Conservation (phyloP, 2,888 invertebrate genomes). For the Ametastegia equiseti region DNA sequence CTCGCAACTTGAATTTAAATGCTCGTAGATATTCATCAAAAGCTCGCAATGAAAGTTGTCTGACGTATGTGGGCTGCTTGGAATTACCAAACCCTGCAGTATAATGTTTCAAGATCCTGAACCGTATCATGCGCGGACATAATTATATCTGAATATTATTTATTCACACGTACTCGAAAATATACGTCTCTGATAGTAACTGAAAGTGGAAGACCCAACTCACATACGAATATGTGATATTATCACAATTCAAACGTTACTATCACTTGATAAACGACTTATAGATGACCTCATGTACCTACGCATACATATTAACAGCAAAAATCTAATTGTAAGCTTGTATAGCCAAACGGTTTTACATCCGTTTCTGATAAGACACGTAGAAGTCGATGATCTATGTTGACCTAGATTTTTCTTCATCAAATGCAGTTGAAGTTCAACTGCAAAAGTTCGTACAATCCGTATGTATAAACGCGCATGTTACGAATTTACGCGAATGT, state of each 20-base stretch:
- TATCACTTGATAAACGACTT: too few species aligned
- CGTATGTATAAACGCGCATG: background rate
- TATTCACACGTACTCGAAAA: too few species aligned
- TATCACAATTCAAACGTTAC: too few species aligned
- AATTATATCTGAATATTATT: too few species aligned
- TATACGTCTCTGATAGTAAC: too few species aligned
- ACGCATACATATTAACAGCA: background rate
- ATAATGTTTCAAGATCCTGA: background rate
- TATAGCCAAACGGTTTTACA: background rate
- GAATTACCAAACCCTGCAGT: background rate
- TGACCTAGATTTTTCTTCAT: background rate
- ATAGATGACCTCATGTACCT: too few species aligned
- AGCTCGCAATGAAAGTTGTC: background rate
- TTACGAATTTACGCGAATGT: background rate
- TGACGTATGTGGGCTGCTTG: background rate
- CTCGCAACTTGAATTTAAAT: too few species aligned
- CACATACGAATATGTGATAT: too few species aligned
- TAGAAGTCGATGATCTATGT: background rate
- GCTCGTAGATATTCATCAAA: background rate
- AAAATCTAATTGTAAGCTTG: background rate
- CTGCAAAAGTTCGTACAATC: background rate
- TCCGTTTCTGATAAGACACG: background rate
- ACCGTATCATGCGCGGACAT: background rate
- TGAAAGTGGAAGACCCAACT: too few species aligned
- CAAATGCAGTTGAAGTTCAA: background rate